phyloP scores from a whole-genome alignment of 2,888 invertebrate genomes.

The Brenthis daphne region DNA sequence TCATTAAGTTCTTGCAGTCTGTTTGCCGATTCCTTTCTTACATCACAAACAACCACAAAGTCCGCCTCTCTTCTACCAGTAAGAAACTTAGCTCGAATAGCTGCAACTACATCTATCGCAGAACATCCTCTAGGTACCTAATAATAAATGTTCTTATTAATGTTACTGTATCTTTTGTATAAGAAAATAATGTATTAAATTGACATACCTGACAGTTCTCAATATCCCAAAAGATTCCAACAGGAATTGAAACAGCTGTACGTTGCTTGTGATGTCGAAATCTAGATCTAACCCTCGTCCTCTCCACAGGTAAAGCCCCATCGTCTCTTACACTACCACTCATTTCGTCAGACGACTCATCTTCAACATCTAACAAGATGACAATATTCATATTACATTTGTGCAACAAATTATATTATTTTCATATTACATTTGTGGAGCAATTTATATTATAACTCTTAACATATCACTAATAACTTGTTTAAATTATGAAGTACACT shows the following conservation, averaged over 20 bases:
- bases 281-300: constrained; percentile 66
- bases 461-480: background rate
- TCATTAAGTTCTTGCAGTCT: constrained; percentile 92
- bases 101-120: constrained; percentile 88
- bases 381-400: background rate
- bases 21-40: constrained; percentile 88
- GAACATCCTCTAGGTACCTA: constrained; percentile 91
- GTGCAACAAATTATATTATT: no score
- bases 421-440: no score
- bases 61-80: constrained; percentile 90
- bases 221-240: constrained; percentile 96
- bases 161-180: background rate
- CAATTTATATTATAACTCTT: no score
- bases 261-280: constrained; percentile 69
- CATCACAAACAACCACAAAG: constrained; percentile 95
- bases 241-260: constrained; percentile 72
- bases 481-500: constrained; percentile 17
- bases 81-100: constrained; percentile 89
- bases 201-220: constrained; percentile 89
- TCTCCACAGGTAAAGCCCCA: constrained; percentile 55
- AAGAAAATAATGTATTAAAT: background rate
- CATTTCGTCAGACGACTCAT: constrained; percentile 72
- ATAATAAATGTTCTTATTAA: constrained; percentile 21
- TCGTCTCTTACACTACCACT: constrained; percentile 59
- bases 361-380: constrained; percentile 63